Percentiles rank a stretch among this genome's conserved stretches.
These are phyloP conservation scores for Phaetusa simplex DNA, from an alignment of 2,113 vertebrate species.

Conservation along the genomic window DNA sequence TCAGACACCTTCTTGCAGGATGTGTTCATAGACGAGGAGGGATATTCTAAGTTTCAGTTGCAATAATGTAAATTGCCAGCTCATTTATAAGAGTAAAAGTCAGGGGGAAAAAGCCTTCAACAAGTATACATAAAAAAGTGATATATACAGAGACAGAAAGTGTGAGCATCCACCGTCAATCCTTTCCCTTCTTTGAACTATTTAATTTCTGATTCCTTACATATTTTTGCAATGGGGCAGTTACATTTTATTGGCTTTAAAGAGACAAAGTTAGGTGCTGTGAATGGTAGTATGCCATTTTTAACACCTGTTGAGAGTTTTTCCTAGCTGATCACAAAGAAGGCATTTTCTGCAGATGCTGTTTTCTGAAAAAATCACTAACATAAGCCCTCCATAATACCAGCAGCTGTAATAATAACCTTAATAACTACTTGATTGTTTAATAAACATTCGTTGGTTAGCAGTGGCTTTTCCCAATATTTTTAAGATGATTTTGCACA, in stretches of 20 bases:
- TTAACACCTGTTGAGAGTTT: slow-evolving; percentile 26
- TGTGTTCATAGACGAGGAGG: neutral
- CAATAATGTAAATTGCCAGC: neutral
- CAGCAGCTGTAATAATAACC: slow-evolving; percentile 55
- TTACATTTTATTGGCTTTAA: neutral
- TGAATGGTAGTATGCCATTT: neutral
- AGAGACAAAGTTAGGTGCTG: neutral
- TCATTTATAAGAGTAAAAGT: neutral
- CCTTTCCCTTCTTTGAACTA: neutral
- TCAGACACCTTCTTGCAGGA: neutral
- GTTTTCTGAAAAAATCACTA: slow-evolving; percentile 38
- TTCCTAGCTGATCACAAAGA: slow-evolving; percentile 25
- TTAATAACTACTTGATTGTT: slow-evolving; percentile 13
- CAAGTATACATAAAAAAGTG: neutral
- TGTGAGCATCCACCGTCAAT: neutral
- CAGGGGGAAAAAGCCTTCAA: neutral
- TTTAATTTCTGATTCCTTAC: neutral
- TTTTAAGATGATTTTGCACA: neutral
- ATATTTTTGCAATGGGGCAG: neutral
- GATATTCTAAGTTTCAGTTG: neutral
- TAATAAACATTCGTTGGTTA: neutral
- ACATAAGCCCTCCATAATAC: neutral
- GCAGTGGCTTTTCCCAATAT: neutral
- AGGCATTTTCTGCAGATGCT: slow-evolving; percentile 23
- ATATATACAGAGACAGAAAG: neutral